phyloP scores from a whole-genome alignment of 64 coral and sea anemone genomes.

The Montipora foliosa region DNA sequence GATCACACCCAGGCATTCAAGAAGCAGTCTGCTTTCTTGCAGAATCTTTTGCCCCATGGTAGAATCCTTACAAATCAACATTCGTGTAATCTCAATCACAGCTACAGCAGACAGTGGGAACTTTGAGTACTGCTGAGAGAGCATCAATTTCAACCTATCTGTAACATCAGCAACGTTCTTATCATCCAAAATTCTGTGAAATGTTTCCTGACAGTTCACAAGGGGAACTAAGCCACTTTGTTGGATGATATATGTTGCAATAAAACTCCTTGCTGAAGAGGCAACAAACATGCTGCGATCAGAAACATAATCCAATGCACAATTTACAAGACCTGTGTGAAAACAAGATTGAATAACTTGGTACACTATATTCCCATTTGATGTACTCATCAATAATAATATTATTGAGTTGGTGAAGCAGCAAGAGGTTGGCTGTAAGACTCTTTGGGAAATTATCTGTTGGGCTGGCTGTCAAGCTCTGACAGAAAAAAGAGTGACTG shows the following conservation, averaged over 20 bases:
- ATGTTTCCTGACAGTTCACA: not conserved
- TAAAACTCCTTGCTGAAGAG: constrained; percentile 54
- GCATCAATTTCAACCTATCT: not conserved
- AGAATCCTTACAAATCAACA: constrained; percentile 31
- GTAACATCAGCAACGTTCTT: not conserved
- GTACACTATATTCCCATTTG: not conserved
- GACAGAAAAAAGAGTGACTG: not conserved
- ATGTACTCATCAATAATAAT: not conserved
- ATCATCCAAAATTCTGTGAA: not conserved
- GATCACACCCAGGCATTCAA: constrained; percentile 3
- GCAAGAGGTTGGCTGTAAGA: not conserved
- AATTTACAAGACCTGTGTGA: constrained; percentile 6
- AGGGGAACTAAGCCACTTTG: not conserved
- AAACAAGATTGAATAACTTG: not conserved
- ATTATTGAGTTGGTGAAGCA: not conserved
- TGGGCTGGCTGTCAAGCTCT: not conserved
- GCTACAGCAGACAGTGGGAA: not conserved
- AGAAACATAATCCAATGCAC: constrained; percentile 33
- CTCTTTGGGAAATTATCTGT: not conserved
- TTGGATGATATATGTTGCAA: constrained; percentile 51
- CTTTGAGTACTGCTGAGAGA: not conserved
- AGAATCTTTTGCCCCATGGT: constrained; percentile 46
- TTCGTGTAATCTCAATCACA: constrained; percentile 43
- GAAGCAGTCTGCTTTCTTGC: constrained; percentile 25
- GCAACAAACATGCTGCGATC: constrained; percentile 75